phyloP scores from a whole-genome alignment of 1,140 invertebrate genomes.

The Caerostris extrusa region DNA sequence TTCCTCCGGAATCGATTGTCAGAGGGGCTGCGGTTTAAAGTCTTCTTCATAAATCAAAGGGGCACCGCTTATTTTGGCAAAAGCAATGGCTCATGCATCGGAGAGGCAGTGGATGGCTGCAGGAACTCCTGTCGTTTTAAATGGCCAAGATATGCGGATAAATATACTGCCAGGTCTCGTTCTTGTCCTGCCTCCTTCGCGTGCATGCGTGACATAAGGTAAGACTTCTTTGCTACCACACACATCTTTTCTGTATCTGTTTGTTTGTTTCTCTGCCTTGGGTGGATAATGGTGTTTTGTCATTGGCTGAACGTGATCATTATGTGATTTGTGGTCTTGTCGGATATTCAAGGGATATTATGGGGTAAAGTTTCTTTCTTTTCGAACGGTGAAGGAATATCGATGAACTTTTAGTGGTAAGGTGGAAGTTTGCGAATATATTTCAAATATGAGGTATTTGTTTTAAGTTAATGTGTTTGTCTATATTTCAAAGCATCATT shows the following conservation, averaged over 20 bases:
- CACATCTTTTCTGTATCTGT: background rate
- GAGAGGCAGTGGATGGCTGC: background rate
- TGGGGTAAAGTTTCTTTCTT: background rate
- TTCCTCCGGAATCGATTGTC: slow-evolving; percentile 64
- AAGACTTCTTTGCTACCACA: background rate
- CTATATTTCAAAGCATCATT: no score
- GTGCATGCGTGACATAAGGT: background rate
- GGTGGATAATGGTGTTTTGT: slow-evolving; percentile 35
- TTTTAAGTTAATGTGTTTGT: no score
- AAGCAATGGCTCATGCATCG: slow-evolving; percentile 39
- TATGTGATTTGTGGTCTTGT: slow-evolving; percentile 32
- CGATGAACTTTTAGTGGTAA: background rate
- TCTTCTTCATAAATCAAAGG: slow-evolving; percentile 66
- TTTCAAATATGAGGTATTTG: no score
- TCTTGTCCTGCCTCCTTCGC: background rate
- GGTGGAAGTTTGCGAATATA: background rate
- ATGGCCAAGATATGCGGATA: slow-evolving; percentile 44
- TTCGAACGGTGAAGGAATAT: background rate
- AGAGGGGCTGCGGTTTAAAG: slow-evolving; percentile 57
- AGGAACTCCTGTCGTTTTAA: slow-evolving; percentile 22
- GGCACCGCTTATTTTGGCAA: slow-evolving; percentile 18
- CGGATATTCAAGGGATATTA: slow-evolving; percentile 5
- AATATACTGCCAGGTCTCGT: background rate
- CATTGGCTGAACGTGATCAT: slow-evolving; percentile 10
- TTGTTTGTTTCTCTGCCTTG: background rate